Conservation (phyloP, 2,888 invertebrate species). For the Seira ritae region DNA sequence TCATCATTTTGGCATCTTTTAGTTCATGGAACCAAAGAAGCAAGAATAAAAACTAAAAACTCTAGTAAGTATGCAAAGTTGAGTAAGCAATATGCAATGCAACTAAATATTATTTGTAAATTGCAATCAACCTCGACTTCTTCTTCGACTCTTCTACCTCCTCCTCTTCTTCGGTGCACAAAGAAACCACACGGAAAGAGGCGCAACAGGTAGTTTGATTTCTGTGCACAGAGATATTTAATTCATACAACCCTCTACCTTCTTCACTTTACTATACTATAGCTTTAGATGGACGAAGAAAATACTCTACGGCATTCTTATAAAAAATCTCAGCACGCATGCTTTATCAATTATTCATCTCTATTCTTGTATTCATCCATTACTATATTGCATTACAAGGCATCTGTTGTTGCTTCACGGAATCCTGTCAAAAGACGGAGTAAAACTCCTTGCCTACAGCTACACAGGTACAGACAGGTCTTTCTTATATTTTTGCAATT, state of each 20-base stretch:
- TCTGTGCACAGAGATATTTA: slow-evolving; percentile 7
- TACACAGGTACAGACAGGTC: too few species aligned
- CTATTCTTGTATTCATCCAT: slow-evolving; percentile 35
- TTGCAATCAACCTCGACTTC: too few species aligned
- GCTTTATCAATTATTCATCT: slow-evolving; percentile 47
- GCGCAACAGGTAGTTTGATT: not conserved
- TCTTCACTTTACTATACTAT: too few species aligned
- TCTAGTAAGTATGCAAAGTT: too few species aligned
- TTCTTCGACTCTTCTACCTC: too few species aligned
- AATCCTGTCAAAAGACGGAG: slow-evolving; percentile 31
- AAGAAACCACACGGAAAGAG: not conserved
- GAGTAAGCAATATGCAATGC: too few species aligned
- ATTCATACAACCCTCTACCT: too few species aligned
- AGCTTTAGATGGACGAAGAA: not conserved
- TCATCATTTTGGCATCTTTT: too few species aligned
- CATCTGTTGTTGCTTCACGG: slow-evolving; percentile 44
- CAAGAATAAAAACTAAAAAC: too few species aligned
- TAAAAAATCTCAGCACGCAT: slow-evolving; percentile 27
- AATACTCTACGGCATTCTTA: not conserved
- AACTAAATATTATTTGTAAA: too few species aligned
- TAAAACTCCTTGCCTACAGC: slow-evolving; percentile 51
- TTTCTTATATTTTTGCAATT: slow-evolving; percentile 53
- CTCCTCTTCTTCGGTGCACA: too few species aligned
- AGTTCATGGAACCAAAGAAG: too few species aligned
- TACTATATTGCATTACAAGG: slow-evolving; percentile 22